Evolutionary conservation across 2,797 vertebrate species (phyloP).

Genomic region (Centroberyx gerrardi): DNA sequence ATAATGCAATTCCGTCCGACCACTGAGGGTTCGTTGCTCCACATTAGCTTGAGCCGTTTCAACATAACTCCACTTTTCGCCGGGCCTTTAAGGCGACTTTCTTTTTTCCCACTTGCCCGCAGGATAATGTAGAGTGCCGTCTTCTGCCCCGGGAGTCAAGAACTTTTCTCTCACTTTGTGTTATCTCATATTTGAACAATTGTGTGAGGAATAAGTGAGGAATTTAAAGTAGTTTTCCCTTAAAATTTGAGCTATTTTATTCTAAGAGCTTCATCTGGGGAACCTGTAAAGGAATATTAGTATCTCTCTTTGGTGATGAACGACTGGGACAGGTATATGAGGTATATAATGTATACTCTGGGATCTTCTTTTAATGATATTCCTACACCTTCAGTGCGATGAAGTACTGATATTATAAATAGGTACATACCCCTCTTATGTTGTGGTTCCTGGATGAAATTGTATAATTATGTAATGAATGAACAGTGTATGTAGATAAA

Average conservation of each 20-base stretch:
- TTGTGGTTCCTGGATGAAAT: no score
- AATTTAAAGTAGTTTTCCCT: constrained; percentile 22
- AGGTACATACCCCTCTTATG: no score
- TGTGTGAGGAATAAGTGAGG: neutral
- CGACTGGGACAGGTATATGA: no score
- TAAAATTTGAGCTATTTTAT: neutral
- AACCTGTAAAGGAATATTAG: no score
- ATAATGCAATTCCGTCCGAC: constrained; percentile 27
- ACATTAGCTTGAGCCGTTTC: constrained; percentile 31
- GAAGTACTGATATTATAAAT: no score
- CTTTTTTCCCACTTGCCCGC: neutral
- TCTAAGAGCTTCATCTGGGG: no score
- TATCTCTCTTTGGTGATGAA: no score
- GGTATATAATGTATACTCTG: no score
- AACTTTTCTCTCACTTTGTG: constrained; percentile 13
- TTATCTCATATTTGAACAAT: constrained; percentile 16
- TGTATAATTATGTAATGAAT: no score
- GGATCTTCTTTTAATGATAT: no score
- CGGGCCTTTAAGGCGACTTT: neutral
- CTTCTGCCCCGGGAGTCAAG: constrained; percentile 12
- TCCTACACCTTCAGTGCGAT: no score
- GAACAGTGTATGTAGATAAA: neutral
- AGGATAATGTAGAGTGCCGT: no score
- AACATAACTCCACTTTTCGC: constrained; percentile 9
- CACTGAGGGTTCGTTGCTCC: constrained; percentile 25